A percentile compares a stretch with the other conserved stretches of the same genome.
Evolutionary conservation across 2,888 invertebrate genomes (phyloP).

Genomic region (Glyphotaelius pellucidus): DNA sequence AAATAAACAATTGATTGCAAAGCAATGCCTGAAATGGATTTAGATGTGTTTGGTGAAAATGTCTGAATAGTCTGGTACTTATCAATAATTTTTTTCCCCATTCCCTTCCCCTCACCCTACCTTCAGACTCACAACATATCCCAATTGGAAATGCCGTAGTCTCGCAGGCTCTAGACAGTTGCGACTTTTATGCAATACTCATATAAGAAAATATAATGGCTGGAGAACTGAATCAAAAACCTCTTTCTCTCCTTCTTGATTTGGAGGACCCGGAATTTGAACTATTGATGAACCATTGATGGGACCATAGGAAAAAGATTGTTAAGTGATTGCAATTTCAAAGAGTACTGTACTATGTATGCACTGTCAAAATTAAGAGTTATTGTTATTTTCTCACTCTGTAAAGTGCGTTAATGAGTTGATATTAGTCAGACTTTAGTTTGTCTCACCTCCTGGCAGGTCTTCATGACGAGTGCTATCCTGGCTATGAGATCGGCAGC

Average conservation of each 20-base stretch:
- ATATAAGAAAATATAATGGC: not conserved
- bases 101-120: too few relatives aligned
- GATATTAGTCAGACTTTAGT: not conserved
- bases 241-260: too few relatives aligned
- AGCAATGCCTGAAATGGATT: too few relatives aligned
- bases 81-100: too few relatives aligned
- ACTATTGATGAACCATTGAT: not conserved
- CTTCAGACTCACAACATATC: too few relatives aligned
- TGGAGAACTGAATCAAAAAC: not conserved
- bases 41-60: too few relatives aligned
- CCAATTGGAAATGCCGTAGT: too few relatives aligned
- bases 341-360: not conserved
- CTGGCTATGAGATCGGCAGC: slow-evolving; percentile 99
- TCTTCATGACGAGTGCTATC: slow-evolving; percentile 99
- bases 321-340: not conserved
- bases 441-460: slow-evolving; percentile 91
- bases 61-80: too few relatives aligned
- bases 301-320: not conserved
- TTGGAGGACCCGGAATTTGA: too few relatives aligned
- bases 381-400: not conserved
- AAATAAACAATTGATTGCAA: too few relatives aligned
- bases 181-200: too few relatives aligned
- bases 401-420: not conserved
- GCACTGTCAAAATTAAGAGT: not conserved
- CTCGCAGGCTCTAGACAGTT: too few relatives aligned